Percentiles rank a stretch among this genome's conserved stretches.
Evolutionary conservation across 2,113 vertebrate species (phyloP).

Genomic region (Spermophilus dauricus): DNA sequence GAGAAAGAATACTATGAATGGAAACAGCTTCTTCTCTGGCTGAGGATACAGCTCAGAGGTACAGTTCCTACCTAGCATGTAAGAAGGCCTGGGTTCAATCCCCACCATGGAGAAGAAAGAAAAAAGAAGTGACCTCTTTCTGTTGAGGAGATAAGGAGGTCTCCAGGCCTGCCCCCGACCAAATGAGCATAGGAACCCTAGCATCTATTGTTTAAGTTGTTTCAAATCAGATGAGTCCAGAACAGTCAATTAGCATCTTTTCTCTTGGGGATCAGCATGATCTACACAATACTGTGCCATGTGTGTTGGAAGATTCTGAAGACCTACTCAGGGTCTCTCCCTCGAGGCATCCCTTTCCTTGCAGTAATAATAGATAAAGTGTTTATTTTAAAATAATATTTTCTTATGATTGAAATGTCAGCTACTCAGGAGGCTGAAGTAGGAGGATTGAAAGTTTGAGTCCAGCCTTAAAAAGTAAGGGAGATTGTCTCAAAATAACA

Average conservation of each 20-base stretch:
- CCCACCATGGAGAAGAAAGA: too few relatives aligned
- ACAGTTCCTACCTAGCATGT: too few relatives aligned
- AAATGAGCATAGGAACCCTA: neutral
- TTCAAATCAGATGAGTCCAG: neutral
- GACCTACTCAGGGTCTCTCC: neutral
- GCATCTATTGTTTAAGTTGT: rapidly evolving
- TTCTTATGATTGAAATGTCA: neutral
- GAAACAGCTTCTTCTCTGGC: neutral
- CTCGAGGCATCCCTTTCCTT: too few relatives aligned
- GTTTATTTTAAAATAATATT: neutral
- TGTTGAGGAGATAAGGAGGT: too few relatives aligned
- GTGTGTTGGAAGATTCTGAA: neutral
- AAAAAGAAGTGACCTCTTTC: too few relatives aligned
- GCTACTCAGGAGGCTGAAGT: neutral
- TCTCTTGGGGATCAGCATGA: rapidly evolving
- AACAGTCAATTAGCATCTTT: rapidly evolving
- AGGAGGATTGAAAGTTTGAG: too few relatives aligned
- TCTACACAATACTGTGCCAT: rapidly evolving
- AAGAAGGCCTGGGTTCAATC: too few relatives aligned
- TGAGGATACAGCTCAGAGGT: too few relatives aligned
- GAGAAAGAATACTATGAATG: neutral
- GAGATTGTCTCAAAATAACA: too few relatives aligned
- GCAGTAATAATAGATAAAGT: neutral
- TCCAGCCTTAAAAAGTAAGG: too few relatives aligned
- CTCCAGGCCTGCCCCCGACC: rapidly evolving